Evolutionary conservation across 2,113 vertebrate genomes (phyloP), one percentile per base, ranked within the genome.

Genomic region (Danionella cerebrum): DNA sequence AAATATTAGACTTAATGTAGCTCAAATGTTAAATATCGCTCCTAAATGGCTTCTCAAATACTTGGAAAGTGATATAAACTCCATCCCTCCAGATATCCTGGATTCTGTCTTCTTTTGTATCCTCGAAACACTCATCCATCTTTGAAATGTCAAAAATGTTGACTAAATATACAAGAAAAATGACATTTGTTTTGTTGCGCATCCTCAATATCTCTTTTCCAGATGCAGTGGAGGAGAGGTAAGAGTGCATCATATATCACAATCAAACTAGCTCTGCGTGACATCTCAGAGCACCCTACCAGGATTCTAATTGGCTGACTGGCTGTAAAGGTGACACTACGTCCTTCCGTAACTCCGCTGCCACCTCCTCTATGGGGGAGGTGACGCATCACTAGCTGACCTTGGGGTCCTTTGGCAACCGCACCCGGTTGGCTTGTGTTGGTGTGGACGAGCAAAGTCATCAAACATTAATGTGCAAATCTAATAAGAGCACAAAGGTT

Each of bases 391-490:
- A 18, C 25, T 57, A 53, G 58, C 71, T 70, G 73, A 86, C 86
- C 83, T 87, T 86, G 85, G 80, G 70, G 59, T 76, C 78, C 84
- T 83, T 82, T 86, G 67, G n/a, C n/a, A n/a, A 62, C 58, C 52
- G 63, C 72, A 45, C 76, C 13, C 24, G 55, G 50, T 44, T 71
- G 74, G 75, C 78, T 57, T 50, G 48, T 22, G 58, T 12, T 63
- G 54, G 19, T 64, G 76, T 75, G 78, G 79, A 82, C 75, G 79
- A 75, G 76, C 68, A 67, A 74, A 84, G 75, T 84, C 82, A 87
- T 87, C 83, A 87, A 86, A 87, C 86, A 89, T 89, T 84, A 84
- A 89, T 85, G 76, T 80, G 1, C 65, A 80, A 86, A 84, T 86
- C 82, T 84, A 85, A 87, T 85, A 86, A 85, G 77, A 79, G 68